Evolutionary conservation across 2,888 invertebrate genomes (phyloP), one percentile per base, ranked within the genome.

Genomic region (Nomada ruficornis): DNA sequence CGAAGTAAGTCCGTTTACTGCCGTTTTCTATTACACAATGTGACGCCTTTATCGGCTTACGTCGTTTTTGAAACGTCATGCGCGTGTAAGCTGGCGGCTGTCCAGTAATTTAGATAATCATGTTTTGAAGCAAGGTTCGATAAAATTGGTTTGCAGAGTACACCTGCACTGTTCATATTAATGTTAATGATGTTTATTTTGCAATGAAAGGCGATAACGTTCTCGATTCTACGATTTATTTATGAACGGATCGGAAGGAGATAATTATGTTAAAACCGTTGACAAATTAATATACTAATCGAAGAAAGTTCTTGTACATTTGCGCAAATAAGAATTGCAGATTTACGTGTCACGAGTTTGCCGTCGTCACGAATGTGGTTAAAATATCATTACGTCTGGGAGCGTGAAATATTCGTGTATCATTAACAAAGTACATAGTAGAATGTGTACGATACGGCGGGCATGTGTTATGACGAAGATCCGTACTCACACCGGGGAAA

Each of bases 391-490:
- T n/a, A n/a, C 44, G 36, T 42, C 62, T 26, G 63, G 57, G 18
- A 44, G 52, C 23, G 54, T 42, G 59, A 55, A 73, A 69, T 47
- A 62, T 59, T 67, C 29, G 23, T 50, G 55, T 64, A 69, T 70
- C 55, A 60, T 71, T 57, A 67, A 74, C 74, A 57, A 72, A 63
- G n/a, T 44, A 11, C 50, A 70, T n/a, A 44, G 23, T 23, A 42
- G 52, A 72, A 73, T 71, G 67, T 29, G 55, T 23, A 62, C n/a
- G 18, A 9, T 36, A 44, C 68, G 23, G 26, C 20, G 59, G 20
- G n/a, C 29, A 59, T 47, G 44, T 13, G 50, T 9, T 65, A n/a
- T n/a, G 13, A 15, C 36, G 20, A 54, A 57, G 62, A 29, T 18
- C 47, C 18, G 64, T 63, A 73, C 70, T 64, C 62, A 54, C 62